phyloP scores from a whole-genome alignment of 2,888 invertebrate genomes.

The Lepidocyrtoides sp. region DNA sequence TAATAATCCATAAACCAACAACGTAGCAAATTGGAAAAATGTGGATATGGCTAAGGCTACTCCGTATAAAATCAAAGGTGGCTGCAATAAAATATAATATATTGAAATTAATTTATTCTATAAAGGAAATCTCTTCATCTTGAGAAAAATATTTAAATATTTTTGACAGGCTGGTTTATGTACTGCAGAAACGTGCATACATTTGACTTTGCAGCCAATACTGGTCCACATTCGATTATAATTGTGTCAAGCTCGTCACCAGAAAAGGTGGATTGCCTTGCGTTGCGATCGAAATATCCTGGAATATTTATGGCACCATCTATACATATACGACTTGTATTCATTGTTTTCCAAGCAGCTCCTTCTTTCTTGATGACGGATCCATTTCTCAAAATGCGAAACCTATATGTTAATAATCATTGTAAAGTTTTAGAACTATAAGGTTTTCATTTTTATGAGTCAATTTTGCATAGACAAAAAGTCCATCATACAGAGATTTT shows the following conservation, averaged over 20 bases:
- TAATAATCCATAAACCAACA: conserved; percentile 67
- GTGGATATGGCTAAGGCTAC: conserved; percentile 46
- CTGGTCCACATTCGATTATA: conserved; percentile 73
- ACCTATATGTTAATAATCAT: no score
- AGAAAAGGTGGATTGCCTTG: conserved; percentile 26
- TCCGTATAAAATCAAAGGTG: conserved; percentile 61
- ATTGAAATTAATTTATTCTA: neutral
- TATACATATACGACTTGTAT: conserved; percentile 69
- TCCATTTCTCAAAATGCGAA: conserved; percentile 74
- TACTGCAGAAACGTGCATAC: neutral
- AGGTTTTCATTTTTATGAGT: no score
- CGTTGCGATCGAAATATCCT: conserved; percentile 2
- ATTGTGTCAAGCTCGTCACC: conserved; percentile 69
- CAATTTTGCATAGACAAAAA: neutral
- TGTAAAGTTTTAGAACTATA: no score
- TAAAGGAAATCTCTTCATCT: no score
- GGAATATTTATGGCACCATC: conserved; percentile 77
- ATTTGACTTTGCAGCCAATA: neutral
- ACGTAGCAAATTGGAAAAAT: conserved; percentile 68
- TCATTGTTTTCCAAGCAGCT: conserved; percentile 66
- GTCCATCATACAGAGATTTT: conserved; percentile 50
- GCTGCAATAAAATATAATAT: conserved; percentile 10
- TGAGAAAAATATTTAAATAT: no score
- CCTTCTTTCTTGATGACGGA: conserved; percentile 51
- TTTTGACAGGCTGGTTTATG: no score